phyloP scores from a whole-genome alignment of 2,797 vertebrate genomes.

The Dendrocincla fuliginosa region DNA sequence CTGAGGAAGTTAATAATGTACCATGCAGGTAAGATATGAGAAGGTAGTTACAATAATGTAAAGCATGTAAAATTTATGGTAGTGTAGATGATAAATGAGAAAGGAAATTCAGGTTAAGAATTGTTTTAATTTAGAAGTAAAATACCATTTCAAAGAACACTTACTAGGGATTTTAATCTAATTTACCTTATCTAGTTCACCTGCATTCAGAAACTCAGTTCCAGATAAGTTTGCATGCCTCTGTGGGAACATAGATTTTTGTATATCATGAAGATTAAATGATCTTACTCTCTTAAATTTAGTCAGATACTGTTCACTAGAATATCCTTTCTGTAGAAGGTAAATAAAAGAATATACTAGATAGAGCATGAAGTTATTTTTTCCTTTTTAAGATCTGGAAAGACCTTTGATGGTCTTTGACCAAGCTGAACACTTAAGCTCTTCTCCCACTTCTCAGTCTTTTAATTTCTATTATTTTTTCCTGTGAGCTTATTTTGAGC shows the following conservation, averaged over 20 bases:
- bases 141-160: not conserved
- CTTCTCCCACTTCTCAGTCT: not conserved
- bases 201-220: not conserved
- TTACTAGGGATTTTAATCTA: not conserved
- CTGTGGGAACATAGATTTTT: not conserved
- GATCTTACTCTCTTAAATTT: not conserved
- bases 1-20: not conserved
- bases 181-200: not conserved
- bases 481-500: not conserved
- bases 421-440: not conserved
- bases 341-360: not conserved
- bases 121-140: not conserved
- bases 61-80: not conserved
- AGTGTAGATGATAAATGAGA: not conserved
- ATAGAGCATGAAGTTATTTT: not conserved
- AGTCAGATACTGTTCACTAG: not conserved
- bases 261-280: not conserved
- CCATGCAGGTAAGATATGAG: not conserved
- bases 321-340: not conserved
- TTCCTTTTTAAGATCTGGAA: not conserved
- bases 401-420: not conserved
- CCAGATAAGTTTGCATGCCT: not conserved
- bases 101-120: not conserved
- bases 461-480: not conserved
- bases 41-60: not conserved